These are phyloP conservation scores for Clamator glandarius DNA, from an alignment of 2,797 vertebrate genomes.

Conservation along the genomic window DNA sequence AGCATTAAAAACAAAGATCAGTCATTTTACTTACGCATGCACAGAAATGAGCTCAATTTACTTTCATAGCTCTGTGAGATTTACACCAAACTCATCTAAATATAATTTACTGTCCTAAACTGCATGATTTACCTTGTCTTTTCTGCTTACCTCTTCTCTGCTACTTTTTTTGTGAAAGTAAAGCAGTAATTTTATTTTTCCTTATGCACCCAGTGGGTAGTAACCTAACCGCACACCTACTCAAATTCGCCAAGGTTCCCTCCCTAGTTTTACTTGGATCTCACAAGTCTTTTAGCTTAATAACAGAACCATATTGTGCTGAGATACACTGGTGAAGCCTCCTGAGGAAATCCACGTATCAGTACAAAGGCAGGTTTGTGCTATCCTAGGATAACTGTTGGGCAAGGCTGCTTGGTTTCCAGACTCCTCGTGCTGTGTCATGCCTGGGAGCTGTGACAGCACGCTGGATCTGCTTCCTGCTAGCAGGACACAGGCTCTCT, in stretches of 20 bases:
- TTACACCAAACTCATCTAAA: neutral
- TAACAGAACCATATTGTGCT: neutral
- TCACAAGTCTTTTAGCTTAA: neutral
- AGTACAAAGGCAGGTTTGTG: neutral
- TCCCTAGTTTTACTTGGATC: conserved; percentile 1
- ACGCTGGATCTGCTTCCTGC: neutral
- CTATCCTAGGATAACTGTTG: neutral
- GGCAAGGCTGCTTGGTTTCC: neutral
- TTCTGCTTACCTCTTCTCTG: conserved; percentile 41
- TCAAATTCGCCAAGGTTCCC: neutral
- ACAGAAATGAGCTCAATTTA: neutral
- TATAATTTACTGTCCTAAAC: neutral
- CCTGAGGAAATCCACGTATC: neutral
- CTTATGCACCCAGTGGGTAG: neutral
- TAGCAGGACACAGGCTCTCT: neutral
- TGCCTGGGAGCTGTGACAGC: neutral
- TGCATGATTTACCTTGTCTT: neutral
- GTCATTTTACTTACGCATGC: neutral
- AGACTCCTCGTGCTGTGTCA: neutral
- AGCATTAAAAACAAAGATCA: conserved; percentile 5
- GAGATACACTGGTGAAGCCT: neutral
- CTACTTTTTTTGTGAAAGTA: conserved; percentile 13
- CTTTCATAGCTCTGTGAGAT: neutral
- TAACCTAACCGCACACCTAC: neutral
- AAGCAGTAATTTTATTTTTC: neutral